Evolutionary conservation across 2,113 vertebrate species (phyloP).

Genomic region (Cichladusa arquata): DNA sequence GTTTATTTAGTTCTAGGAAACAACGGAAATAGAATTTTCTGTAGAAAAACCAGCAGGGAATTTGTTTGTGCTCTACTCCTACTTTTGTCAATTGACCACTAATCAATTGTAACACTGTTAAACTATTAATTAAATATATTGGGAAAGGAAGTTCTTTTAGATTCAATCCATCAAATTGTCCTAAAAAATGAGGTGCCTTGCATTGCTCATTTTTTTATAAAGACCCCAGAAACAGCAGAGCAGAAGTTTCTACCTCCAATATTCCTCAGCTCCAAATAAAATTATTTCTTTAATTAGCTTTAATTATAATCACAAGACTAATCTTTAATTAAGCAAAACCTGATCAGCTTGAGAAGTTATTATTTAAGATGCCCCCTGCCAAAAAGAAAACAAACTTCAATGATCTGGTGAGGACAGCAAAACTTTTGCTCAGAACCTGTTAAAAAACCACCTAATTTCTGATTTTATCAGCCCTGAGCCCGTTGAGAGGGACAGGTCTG

Average conservation of each 20-base stretch:
- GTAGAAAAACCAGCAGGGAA: not conserved
- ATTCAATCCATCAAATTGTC: not conserved
- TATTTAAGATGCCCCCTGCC: not conserved
- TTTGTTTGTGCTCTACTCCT: not conserved
- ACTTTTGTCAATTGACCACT: not conserved
- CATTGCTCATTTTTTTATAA: not conserved
- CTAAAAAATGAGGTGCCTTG: not conserved
- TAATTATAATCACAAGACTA: not conserved
- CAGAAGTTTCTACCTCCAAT: not conserved
- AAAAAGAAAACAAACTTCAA: not conserved
- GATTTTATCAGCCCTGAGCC: not conserved
- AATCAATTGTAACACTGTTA: not conserved
- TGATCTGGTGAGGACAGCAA: not conserved
- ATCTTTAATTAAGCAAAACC: not conserved
- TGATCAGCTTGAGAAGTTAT: not conserved
- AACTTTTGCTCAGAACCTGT: not conserved
- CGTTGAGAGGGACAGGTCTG: not conserved
- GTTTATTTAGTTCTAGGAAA: not conserved
- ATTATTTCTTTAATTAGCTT: not conserved
- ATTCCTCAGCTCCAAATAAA: not conserved
- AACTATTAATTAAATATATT: not conserved
- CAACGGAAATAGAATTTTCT: not conserved
- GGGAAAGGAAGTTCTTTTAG: not conserved
- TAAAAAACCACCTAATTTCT: not conserved
- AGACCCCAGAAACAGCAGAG: not conserved